These are phyloP conservation scores for Saccopteryx bilineata DNA, from an alignment of 2,113 vertebrate genomes.

Conservation along the genomic window DNA sequence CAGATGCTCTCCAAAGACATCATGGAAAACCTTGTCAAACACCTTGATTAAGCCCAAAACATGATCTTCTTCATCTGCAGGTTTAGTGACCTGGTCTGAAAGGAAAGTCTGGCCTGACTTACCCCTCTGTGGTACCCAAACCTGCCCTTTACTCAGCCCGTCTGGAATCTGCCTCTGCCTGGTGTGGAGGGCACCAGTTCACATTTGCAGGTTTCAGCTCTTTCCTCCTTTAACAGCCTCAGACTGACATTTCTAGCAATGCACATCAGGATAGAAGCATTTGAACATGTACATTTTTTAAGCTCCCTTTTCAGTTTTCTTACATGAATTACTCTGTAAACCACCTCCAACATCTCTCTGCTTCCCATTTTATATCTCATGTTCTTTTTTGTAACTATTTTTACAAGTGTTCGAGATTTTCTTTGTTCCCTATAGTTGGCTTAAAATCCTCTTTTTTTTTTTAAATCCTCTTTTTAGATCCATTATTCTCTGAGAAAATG, in stretches of 20 bases:
- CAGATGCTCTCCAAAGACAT: neutral
- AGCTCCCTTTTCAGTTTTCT: slow-evolving; percentile 8
- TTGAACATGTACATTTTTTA: neutral
- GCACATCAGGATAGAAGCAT: neutral
- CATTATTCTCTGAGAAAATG: slow-evolving; percentile 1
- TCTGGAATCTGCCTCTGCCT: neutral
- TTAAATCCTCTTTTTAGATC: neutral
- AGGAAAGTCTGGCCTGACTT: neutral
- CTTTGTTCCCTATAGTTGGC: slow-evolving; percentile 44
- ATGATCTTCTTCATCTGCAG: neutral
- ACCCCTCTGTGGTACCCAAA: neutral
- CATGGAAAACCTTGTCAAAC: neutral
- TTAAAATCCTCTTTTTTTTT: slow-evolving; percentile 3
- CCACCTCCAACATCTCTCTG: neutral
- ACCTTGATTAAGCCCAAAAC: neutral
- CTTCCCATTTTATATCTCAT: slow-evolving; percentile 28
- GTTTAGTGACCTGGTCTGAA: neutral
- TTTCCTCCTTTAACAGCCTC: neutral
- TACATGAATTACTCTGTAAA: neutral
- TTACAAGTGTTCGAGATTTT: slow-evolving; percentile 3
- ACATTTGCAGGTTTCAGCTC: neutral
- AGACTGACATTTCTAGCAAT: neutral
- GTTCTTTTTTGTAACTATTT: slow-evolving; percentile 19
- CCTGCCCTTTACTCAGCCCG: neutral
- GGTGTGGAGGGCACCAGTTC: neutral